These are phyloP conservation scores for Agrotis clavis DNA, from an alignment of 2,888 invertebrate genomes.

Conservation along the genomic window DNA sequence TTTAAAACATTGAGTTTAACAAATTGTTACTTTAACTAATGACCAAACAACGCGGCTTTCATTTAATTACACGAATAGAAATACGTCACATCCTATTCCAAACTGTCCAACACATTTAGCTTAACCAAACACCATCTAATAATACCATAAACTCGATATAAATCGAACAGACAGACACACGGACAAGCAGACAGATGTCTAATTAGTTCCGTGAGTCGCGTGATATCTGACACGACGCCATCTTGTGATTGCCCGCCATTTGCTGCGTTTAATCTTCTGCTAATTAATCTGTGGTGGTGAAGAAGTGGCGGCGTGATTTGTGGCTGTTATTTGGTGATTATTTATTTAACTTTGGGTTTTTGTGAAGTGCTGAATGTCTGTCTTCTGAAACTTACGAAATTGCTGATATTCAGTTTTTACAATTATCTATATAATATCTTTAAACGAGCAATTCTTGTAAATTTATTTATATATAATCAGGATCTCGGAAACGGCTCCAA, in stretches of 20 bases:
- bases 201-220: constrained; percentile 64
- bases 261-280: constrained; percentile 58
- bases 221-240: constrained; percentile 59
- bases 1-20: too few species aligned
- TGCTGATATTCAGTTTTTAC: not conserved
- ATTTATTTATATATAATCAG: too few species aligned
- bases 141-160: constrained; percentile 47
- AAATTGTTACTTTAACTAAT: too few species aligned
- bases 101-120: constrained; percentile 41
- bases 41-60: too few species aligned
- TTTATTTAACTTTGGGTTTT: constrained; percentile 37
- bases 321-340: constrained; percentile 19
- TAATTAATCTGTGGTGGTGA: constrained; percentile 57
- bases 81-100: constrained; percentile 8
- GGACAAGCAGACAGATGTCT: constrained; percentile 62
- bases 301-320: constrained; percentile 46
- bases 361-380: not conserved
- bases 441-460: too few species aligned
- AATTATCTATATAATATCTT: too few species aligned
- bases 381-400: constrained; percentile 2
- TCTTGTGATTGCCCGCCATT: constrained; percentile 52
- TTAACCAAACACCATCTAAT: constrained; percentile 51
- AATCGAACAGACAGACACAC: constrained; percentile 44
- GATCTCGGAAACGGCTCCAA: too few species aligned
- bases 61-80: constrained; percentile 39